Percentiles rank a stretch among this genome's conserved stretches.
Conservation (phyloP, 2,888 invertebrate genomes). For the Schrankia costaestrigalis region DNA sequence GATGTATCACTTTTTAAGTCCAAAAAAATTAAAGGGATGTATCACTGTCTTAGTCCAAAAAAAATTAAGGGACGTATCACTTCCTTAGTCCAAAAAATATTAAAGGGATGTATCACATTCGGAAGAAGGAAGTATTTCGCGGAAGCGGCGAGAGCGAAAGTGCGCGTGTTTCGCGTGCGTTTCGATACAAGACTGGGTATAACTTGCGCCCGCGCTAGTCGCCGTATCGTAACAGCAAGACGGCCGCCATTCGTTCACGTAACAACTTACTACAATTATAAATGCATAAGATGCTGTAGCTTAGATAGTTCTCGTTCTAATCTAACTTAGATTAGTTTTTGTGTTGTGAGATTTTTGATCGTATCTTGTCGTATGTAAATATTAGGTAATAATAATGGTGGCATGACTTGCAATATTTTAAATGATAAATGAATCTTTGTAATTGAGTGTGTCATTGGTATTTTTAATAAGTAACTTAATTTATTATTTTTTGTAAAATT, state of each 20-base stretch:
- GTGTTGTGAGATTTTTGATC: not conserved
- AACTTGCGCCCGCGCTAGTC: constrained; percentile 18
- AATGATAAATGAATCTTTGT: too few species aligned
- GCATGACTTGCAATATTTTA: too few species aligned
- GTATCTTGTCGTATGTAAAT: too few species aligned
- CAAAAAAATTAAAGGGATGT: too few species aligned
- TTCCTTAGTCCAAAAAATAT: constrained; percentile 16
- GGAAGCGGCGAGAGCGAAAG: constrained; percentile 71
- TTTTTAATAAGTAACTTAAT: too few species aligned
- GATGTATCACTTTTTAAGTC: too few species aligned
- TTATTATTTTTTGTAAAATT: too few species aligned
- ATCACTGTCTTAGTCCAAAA: too few species aligned
- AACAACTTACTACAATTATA: constrained; percentile 38
- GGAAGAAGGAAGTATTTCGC: constrained; percentile 34
- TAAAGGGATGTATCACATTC: constrained; percentile 13
- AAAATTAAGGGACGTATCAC: constrained; percentile 2
- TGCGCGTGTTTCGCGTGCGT: constrained; percentile 63
- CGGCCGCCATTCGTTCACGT: constrained; percentile 55
- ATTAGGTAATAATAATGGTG: too few species aligned
- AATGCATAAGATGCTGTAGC: constrained; percentile 23
- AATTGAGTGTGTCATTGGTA: too few species aligned
- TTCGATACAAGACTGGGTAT: constrained; percentile 59
- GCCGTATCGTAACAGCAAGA: constrained; percentile 29
- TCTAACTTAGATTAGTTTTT: constrained; percentile 3
- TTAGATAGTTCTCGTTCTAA: constrained; percentile 5